A percentile compares a stretch with the other conserved stretches of the same genome.
Conservation (phyloP, 2,888 invertebrate species). For the Glyphotaelius pellucidus region DNA sequence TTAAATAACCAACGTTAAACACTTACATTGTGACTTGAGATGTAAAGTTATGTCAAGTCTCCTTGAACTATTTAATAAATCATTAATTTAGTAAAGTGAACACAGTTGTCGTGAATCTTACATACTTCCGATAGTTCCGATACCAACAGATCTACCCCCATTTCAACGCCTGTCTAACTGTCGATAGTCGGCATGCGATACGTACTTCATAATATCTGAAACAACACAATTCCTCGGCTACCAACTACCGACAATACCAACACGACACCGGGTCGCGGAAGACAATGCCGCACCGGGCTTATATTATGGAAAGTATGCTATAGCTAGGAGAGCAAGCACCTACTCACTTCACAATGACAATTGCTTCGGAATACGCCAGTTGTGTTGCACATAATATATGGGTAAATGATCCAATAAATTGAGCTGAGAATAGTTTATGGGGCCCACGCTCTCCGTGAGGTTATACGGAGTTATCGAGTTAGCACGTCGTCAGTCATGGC, state of each 20-base stretch:
- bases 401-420: conserved; percentile 4
- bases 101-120: background rate
- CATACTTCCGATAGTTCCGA: conserved; percentile 4
- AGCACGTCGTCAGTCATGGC: conserved; percentile 37
- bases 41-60: background rate
- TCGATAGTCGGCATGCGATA: background rate
- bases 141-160: background rate
- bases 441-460: conserved; percentile 21
- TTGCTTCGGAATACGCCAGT: conserved; percentile 23
- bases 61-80: background rate
- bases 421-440: background rate
- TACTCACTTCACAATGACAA: conserved; percentile 25
- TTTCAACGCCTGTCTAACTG: conserved; percentile 12
- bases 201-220: background rate
- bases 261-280: background rate
- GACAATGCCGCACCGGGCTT: background rate
- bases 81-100: background rate
- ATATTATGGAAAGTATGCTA: background rate
- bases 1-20: too few relatives aligned
- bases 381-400: conserved; percentile 3
- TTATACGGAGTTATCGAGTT: conserved; percentile 19
- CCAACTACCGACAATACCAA: background rate
- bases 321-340: background rate
- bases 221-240: background rate
- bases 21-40: too few relatives aligned